phyloP scores from a whole-genome alignment of 2,113 vertebrate genomes.

The Thalassoma bifasciatum region DNA sequence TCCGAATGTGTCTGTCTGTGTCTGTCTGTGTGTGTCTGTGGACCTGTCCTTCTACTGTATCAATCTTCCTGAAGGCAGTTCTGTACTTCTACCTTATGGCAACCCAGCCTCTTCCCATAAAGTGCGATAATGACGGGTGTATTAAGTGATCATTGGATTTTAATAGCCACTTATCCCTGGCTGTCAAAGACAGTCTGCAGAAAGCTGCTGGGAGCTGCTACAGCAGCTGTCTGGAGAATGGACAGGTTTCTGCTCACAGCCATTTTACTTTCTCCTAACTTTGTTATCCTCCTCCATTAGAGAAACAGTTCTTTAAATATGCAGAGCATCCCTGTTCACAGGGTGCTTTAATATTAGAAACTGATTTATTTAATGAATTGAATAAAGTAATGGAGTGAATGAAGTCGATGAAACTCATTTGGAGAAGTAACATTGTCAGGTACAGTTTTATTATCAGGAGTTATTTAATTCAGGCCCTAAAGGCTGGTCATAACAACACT shows the following conservation, averaged over 20 bases:
- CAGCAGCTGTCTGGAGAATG: constrained; percentile 66
- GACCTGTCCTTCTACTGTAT: no score
- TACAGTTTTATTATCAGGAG: no score
- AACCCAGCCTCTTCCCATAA: no score
- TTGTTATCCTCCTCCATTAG: constrained; percentile 27
- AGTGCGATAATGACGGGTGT: constrained; percentile 72
- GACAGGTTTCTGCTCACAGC: constrained; percentile 30
- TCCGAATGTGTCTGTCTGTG: no score
- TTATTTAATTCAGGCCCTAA: constrained; percentile 30
- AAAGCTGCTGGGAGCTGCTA: constrained; percentile 55
- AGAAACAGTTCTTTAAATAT: constrained; percentile 39
- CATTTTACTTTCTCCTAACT: constrained; percentile 7
- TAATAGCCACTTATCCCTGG: constrained; percentile 79
- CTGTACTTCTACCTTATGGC: constrained; percentile 13
- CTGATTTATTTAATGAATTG: background rate
- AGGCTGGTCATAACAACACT: constrained; percentile 31
- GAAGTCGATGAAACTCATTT: no score
- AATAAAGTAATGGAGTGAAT: background rate
- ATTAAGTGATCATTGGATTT: constrained; percentile 82
- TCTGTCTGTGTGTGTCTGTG: no score
- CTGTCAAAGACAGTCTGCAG: constrained; percentile 69
- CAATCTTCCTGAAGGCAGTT: constrained; percentile 16
- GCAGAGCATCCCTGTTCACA: background rate
- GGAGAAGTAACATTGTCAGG: no score
- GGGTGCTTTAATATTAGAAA: no score